Evolutionary conservation across 1,140 invertebrate species (phyloP).

Genomic region (Heliconius himera): DNA sequence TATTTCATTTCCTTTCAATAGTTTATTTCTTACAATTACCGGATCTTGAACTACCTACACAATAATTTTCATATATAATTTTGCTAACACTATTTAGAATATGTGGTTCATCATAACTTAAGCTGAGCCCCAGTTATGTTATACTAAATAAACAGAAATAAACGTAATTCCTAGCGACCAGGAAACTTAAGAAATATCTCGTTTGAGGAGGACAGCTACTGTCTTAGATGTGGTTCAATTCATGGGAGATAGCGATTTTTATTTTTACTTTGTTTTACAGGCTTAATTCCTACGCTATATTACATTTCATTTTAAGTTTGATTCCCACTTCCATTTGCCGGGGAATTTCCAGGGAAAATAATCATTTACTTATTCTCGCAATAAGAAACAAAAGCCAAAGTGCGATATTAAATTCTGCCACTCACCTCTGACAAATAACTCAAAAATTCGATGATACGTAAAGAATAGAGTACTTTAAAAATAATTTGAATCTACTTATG

Average conservation of each 20-base stretch:
- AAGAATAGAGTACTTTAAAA: too few species aligned
- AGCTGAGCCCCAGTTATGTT: constrained; percentile 46
- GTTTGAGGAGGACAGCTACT: constrained; percentile 62
- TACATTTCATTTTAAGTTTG: too few species aligned
- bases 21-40: neutral
- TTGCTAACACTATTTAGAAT: constrained; percentile 20
- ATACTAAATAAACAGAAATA: constrained; percentile 52
- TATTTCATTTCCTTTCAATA: too few species aligned
- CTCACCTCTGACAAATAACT: too few species aligned
- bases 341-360: too few species aligned
- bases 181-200: constrained; percentile 64
- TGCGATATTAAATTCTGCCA: too few species aligned
- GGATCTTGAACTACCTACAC: neutral
- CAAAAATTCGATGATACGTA: too few species aligned
- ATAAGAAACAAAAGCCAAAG: too few species aligned
- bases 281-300: too few species aligned
- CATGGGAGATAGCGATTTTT: neutral
- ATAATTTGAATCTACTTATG: too few species aligned
- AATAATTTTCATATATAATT: neutral
- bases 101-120: constrained; percentile 23
- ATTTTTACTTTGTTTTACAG: neutral
- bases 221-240: constrained; percentile 35
- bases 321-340: too few species aligned
- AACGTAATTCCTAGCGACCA: constrained; percentile 60
- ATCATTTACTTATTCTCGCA: too few species aligned